phyloP scores from a whole-genome alignment of 30 jellyfish, hydroid and myxozoan genomes.

The Pelagia noctiluca region DNA sequence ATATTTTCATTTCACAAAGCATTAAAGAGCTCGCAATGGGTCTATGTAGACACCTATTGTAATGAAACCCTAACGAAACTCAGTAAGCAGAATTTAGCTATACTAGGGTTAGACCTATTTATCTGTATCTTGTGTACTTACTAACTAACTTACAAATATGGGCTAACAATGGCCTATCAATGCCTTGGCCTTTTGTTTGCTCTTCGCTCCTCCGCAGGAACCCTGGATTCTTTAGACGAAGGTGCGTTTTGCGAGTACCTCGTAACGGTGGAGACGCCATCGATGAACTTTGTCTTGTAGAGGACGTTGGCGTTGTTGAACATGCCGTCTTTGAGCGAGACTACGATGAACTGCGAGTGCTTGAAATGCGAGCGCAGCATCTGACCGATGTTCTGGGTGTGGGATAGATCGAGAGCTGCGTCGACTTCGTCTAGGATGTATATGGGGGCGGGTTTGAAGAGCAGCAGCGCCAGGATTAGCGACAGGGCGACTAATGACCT shows the following conservation, averaged over 20 bases:
- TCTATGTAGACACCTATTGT: too few species aligned
- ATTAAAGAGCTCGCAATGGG: too few species aligned
- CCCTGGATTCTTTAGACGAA: conserved; percentile 23
- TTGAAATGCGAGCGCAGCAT: conserved; percentile 96
- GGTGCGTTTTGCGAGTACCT: conserved; percentile 87
- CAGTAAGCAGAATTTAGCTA: too few species aligned
- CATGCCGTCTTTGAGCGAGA: conserved; percentile 99
- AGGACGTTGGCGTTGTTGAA: conserved; percentile 97
- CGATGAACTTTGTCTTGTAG: conserved; percentile 96
- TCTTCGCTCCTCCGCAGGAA: conserved; percentile 31
- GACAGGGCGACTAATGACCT: conserved; percentile 99
- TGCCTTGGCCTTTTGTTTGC: conserved; percentile 44
- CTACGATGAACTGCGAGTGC: conserved; percentile 97
- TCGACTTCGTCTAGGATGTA: conserved; percentile 99
- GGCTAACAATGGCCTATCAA: too few species aligned
- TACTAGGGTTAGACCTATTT: too few species aligned
- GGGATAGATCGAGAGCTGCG: conserved; percentile 99
- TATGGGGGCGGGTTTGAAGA: conserved; percentile 99
- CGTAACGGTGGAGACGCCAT: conserved; percentile 95
- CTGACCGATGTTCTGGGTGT: conserved; percentile 98
- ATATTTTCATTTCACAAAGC: too few species aligned
- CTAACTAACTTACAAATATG: too few species aligned
- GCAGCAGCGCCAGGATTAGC: conserved; percentile 91
- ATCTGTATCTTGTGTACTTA: too few species aligned
- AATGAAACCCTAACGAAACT: too few species aligned